Evolutionary conservation across 2,797 vertebrate genomes (phyloP).

Genomic region (Odontamblyopus rebecca): DNA sequence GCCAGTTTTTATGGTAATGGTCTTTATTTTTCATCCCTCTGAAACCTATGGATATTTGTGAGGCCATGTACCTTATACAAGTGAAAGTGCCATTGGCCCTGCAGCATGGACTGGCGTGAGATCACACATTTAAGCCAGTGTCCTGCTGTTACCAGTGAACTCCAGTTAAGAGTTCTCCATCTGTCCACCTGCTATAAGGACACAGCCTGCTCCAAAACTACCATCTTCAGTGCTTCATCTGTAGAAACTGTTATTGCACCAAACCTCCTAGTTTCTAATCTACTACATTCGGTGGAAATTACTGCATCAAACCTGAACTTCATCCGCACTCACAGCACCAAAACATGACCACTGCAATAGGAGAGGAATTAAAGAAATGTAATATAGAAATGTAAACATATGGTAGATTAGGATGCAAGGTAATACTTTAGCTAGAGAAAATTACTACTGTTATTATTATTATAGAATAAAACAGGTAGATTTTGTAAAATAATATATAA

Average conservation of each 20-base stretch:
- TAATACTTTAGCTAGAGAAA: too few relatives aligned
- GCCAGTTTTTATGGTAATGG: too few relatives aligned
- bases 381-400: constrained; percentile 1
- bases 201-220: constrained; percentile 30
- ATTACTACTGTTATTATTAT: too few relatives aligned
- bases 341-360: constrained; percentile 16
- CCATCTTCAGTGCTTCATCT: constrained; percentile 26
- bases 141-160: constrained; percentile 39
- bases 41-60: too few relatives aligned
- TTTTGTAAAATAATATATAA: too few relatives aligned
- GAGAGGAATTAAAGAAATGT: not conserved
- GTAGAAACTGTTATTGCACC: constrained; percentile 19
- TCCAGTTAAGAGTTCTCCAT: constrained; percentile 61
- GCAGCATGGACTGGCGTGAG: constrained; percentile 22
- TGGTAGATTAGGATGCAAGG: too few relatives aligned
- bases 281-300: constrained; percentile 31
- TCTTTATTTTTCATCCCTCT: too few relatives aligned
- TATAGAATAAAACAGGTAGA: too few relatives aligned
- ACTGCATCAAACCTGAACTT: constrained; percentile 43
- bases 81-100: constrained; percentile 26
- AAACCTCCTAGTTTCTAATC: constrained; percentile 32
- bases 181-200: constrained; percentile 49
- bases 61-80: too few relatives aligned
- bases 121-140: constrained; percentile 57
- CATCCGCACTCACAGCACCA: constrained; percentile 22